Evolutionary conservation across 2,888 invertebrate species (phyloP), one percentile per base, ranked within the genome.

Genomic region (Meteorus cinctellus): DNA sequence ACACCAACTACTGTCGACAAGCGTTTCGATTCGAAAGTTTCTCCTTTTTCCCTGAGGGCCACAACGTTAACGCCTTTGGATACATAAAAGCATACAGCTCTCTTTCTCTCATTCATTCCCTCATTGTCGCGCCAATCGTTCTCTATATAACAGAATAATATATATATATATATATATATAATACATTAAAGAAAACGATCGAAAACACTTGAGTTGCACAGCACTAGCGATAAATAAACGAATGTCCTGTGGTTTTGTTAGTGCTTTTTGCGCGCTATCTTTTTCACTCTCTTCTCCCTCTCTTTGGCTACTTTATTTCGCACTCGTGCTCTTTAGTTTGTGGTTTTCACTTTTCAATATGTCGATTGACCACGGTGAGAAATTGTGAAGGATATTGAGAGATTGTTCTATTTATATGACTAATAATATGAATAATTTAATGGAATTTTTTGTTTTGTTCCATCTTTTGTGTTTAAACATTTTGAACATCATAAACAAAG

Each of bases 201-300:
- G 63, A 63, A 63, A 63, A 63, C 63, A 63, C 34, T 34, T 34
- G 31, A 8, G 34, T 34, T 63, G 31, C 31, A 16, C 16, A 67
- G 66, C 55, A 73, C 51, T 66, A 67, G 65, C 59, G 66, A 73
- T 73, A 73, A 73, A 73, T 73, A 73, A 73, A 66, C 48, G 8
- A 65, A 65, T 63, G 55, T 66, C 73, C 66, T 73, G 73, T 24
- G 73, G 73, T 73, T 73, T 66, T 66, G 65, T 73, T 36, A 36
- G 66, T 24, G 59, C 65, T 73, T 63, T 63, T 63, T n/a, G 31
- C 34, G 29, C 31, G n/a, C 63, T 4, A 5, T 16, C 63, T 63
- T n/a, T 24, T 63, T 34, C 34, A 63, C 63, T n/a, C 16, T 34
- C 29, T 34, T 16, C 48, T 4, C 5, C 48, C 16, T n/a, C n/a